These are phyloP conservation scores for Acanthiza pusilla DNA, from an alignment of 2,797 vertebrate genomes.

Conservation along the genomic window DNA sequence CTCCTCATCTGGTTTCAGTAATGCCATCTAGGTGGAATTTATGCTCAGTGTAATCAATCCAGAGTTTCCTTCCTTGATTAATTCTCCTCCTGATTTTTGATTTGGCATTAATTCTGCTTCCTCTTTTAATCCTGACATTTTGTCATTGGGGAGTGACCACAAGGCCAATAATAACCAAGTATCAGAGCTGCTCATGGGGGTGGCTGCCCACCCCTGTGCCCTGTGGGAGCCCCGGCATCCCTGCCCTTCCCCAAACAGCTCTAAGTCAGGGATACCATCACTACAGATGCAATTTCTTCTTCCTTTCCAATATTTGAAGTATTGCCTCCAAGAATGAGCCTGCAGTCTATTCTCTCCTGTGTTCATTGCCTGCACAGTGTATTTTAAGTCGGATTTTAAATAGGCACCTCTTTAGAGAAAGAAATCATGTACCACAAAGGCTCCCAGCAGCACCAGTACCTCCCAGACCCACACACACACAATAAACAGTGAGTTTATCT, in stretches of 20 bases:
- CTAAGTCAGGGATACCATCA: background rate
- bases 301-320: background rate
- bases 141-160: background rate
- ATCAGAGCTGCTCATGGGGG: fast-evolving
- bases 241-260: background rate
- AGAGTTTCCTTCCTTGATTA: conserved; percentile 9
- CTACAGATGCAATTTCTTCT: background rate
- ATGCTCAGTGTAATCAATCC: background rate
- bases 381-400: background rate
- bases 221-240: background rate
- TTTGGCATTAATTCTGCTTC: background rate
- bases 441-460: background rate
- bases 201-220: background rate
- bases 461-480: background rate
- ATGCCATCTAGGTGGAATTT: background rate
- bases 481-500: background rate
- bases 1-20: background rate
- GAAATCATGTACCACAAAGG: background rate
- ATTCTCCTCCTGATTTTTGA: background rate
- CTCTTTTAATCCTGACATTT: background rate
- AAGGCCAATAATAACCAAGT: background rate
- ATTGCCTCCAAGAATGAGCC: background rate
- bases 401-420: background rate
- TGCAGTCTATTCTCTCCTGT: background rate
- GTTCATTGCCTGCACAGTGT: fast-evolving